Percentiles rank a stretch among this genome's conserved stretches.
These are phyloP conservation scores for Eunapius fragilis DNA, from an alignment of 37 sponge, comb jelly and placozoan genomes.

Conservation along the genomic window DNA sequence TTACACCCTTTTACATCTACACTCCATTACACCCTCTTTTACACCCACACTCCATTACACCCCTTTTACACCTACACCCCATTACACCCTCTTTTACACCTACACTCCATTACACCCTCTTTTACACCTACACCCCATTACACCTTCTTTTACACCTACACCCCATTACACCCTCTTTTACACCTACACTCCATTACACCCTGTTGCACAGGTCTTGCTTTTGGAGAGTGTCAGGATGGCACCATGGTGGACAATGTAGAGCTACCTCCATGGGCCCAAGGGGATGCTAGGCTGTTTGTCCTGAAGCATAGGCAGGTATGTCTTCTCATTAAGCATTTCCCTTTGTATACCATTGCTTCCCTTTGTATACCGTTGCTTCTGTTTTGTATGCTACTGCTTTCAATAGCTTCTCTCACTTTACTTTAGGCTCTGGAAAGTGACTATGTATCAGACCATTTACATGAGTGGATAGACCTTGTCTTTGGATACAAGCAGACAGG, in stretches of 20 bases:
- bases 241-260: constrained; percentile 81
- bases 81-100: not conserved
- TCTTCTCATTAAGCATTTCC: no score
- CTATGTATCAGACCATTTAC: constrained; percentile 90
- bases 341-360: not conserved
- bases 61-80: not conserved
- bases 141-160: not conserved
- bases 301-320: constrained; percentile 91
- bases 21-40: not conserved
- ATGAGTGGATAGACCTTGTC: constrained; percentile 96
- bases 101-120: not conserved
- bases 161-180: not conserved
- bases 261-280: constrained; percentile 92
- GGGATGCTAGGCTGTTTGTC: constrained; percentile 78
- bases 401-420: not conserved
- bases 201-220: constrained; percentile 79
- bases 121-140: not conserved
- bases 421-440: constrained; percentile 93
- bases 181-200: not conserved
- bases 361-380: not conserved
- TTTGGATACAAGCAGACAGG: constrained; percentile 98
- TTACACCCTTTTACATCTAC: no score
- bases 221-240: constrained; percentile 93
- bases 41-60: not conserved
- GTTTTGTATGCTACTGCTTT: not conserved